Base-by-base conservation (phyloP, 2,113 vertebrate species). In the Vidua chalybeata region DNA sequence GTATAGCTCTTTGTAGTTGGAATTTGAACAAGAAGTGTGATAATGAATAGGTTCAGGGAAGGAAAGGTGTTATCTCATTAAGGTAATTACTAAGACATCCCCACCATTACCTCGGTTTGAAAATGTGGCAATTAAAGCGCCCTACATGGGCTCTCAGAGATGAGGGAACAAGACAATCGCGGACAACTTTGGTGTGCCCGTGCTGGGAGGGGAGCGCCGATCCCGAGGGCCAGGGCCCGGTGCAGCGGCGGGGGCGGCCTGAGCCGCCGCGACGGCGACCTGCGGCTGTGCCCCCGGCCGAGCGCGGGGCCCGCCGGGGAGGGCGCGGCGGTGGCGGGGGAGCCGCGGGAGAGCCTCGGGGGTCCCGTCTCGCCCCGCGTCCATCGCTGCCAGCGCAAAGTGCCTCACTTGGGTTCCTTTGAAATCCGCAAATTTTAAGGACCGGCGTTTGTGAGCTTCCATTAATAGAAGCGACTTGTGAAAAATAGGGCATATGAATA, bases 1-100 rank as follows among this genome's bases (percentile, higher is more conserved):
- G 92, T 97, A 95, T 94, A 98, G 96, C 93, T 98, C 97, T 98
- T 98, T 97, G 97, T 98, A 98, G 97, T 97, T 97, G 96, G 97
- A 98, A 98, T 98, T 98, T 97, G 98, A 98, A 98, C 97, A 98
- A 99, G 98, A 98, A 98, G 98, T 97, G 97, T 98, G 99, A 99
- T 99, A 99, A 99, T 99, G 99, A 99, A 98, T 98, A 98, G 97
- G 98, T 98, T 98, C 98, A 98, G 98, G 98, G 98, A 99, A 99
- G 97, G 97, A 98, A 98, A 98, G 98, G 99, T 99, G 98, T 99
- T 99, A 99, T 98, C 99, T 99, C 99, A 99, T 99, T 99, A 99
- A 98, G 98, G 98, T 99, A 99, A 99, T 99, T 99, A 99, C 99
- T 98, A 99, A 99, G 98, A 99, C 98, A 99, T 99, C 97, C 97